These are phyloP conservation scores for Huso huso DNA, from an alignment of 2,797 vertebrate species.

Conservation along the genomic window DNA sequence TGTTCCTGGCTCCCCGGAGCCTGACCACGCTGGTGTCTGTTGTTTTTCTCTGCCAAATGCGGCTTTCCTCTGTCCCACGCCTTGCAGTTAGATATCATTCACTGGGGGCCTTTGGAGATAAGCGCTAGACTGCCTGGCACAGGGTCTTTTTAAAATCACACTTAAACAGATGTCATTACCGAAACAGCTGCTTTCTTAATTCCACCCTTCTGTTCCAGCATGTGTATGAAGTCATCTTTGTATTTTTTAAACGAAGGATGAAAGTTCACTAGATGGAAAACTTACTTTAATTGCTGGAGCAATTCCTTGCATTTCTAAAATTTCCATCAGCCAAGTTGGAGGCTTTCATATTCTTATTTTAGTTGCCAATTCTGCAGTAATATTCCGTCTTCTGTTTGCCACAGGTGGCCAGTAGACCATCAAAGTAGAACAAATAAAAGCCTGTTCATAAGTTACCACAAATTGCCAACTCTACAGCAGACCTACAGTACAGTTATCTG, in stretches of 20 bases:
- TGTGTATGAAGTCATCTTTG: conserved; percentile 41
- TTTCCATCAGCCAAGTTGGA: too few relatives aligned
- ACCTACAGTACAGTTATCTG: too few relatives aligned
- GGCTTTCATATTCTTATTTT: too few relatives aligned
- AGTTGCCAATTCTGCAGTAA: too few relatives aligned
- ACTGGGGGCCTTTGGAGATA: conserved; percentile 45
- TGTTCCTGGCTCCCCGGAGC: neutral
- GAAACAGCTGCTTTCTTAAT: conserved; percentile 36
- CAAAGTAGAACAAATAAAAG: too few relatives aligned
- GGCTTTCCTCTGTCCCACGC: neutral
- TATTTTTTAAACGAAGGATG: conserved; percentile 3
- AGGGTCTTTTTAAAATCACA: conserved; percentile 40
- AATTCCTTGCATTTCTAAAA: too few relatives aligned
- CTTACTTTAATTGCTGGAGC: too few relatives aligned
- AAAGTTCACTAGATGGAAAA: neutral
- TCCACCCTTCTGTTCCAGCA: conserved; percentile 28
- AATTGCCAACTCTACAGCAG: too few relatives aligned
- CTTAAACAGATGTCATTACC: conserved; percentile 52
- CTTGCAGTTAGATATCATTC: neutral
- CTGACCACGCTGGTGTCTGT: neutral
- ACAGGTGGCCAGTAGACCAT: too few relatives aligned
- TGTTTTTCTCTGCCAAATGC: neutral
- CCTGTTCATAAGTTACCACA: too few relatives aligned
- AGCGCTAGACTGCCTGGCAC: conserved; percentile 43
- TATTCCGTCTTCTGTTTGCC: too few relatives aligned